These are phyloP conservation scores for Hesperophylax magnus DNA, from an alignment of 1,140 invertebrate genomes.

Conservation along the genomic window DNA sequence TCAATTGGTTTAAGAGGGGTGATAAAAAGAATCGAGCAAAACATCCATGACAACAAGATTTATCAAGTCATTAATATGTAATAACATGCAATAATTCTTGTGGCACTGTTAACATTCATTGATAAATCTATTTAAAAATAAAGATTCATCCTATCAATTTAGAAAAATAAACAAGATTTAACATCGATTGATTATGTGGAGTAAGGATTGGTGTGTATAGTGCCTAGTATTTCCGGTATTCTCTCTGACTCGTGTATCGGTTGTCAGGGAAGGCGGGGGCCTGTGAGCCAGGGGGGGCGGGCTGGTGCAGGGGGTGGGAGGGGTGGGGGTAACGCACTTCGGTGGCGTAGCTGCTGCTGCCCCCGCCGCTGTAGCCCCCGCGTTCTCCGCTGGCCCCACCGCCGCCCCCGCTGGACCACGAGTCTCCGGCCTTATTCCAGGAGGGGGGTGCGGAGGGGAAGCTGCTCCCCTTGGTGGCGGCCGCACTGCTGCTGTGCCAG, in stretches of 20 bases:
- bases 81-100: too few relatives aligned
- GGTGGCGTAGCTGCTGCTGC: constrained; percentile 51
- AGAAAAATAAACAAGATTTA: too few relatives aligned
- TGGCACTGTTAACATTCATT: too few relatives aligned
- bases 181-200: too few relatives aligned
- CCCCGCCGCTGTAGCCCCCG: constrained; percentile 40
- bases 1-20: too few relatives aligned
- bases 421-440: constrained; percentile 32
- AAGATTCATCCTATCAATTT: too few relatives aligned
- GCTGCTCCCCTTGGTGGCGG: constrained; percentile 23
- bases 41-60: too few relatives aligned
- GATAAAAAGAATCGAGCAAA: too few relatives aligned
- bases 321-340: constrained; percentile 66
- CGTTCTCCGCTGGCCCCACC: constrained; percentile 56
- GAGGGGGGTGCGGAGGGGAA: constrained; percentile 21
- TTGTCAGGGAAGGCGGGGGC: constrained; percentile 60
- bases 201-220: not conserved
- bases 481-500: constrained; percentile 28
- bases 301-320: constrained; percentile 65
- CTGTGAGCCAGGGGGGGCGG: constrained; percentile 62
- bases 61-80: too few relatives aligned
- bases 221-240: constrained; percentile 64
- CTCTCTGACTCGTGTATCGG: constrained; percentile 62
- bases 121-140: too few relatives aligned
- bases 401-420: constrained; percentile 33